Evolutionary conservation across 2,888 invertebrate species (phyloP).

Genomic region (Hybos culiciformis): DNA sequence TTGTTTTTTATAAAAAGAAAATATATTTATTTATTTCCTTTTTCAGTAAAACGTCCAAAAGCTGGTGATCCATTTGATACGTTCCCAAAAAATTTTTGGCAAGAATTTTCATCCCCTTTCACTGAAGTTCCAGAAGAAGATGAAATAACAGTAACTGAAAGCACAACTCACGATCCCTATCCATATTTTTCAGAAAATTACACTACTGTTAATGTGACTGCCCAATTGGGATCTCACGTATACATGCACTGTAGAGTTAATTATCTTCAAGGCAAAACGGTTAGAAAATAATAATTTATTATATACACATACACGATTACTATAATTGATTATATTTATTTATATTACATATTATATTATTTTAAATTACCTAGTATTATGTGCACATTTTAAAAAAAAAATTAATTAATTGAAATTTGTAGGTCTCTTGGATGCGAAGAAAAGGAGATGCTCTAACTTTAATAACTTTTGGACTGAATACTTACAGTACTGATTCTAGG

Average conservation of each 20-base stretch:
- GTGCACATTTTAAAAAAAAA: no score
- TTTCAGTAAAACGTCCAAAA: slow-evolving; percentile 31
- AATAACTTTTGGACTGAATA: slow-evolving; percentile 53
- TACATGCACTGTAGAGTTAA: slow-evolving; percentile 54
- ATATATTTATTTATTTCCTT: no score
- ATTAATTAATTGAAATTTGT: slow-evolving; percentile 9
- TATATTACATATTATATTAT: background rate
- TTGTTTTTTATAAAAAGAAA: no score
- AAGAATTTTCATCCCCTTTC: slow-evolving; percentile 36
- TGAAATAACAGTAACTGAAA: slow-evolving; percentile 30
- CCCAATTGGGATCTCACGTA: slow-evolving; percentile 49
- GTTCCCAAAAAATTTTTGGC: slow-evolving; percentile 36
- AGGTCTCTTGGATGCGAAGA: slow-evolving; percentile 58
- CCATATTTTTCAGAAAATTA: slow-evolving; percentile 57
- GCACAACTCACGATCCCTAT: slow-evolving; percentile 51
- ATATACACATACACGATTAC: background rate
- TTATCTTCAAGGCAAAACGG: slow-evolving; percentile 55
- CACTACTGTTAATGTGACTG: slow-evolving; percentile 49
- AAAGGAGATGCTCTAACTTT: slow-evolving; percentile 52
- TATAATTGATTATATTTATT: background rate
- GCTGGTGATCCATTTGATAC: slow-evolving; percentile 36
- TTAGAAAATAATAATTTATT: slow-evolving; percentile 23
- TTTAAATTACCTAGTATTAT: background rate
- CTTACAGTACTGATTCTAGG: slow-evolving; percentile 48
- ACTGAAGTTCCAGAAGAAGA: slow-evolving; percentile 35